These are phyloP conservation scores for Oryzias celebensis DNA, from an alignment of 2,113 vertebrate genomes.

Conservation along the genomic window DNA sequence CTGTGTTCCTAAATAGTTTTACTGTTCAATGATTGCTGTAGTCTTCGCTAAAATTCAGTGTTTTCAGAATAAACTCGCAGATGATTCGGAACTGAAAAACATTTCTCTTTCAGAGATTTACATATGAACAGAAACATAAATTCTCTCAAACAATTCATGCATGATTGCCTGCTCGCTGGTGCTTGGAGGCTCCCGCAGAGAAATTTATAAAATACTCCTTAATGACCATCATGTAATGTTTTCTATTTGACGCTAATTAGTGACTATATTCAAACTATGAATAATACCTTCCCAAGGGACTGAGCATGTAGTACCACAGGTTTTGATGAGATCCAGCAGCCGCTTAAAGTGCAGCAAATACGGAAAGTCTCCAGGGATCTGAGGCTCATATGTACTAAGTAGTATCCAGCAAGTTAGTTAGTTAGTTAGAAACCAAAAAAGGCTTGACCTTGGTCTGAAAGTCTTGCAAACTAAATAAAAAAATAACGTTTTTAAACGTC, in stretches of 20 bases:
- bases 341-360: background rate
- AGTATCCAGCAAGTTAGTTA: no score
- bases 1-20: no score
- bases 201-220: slow-evolving; percentile 1
- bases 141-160: slow-evolving; percentile 17
- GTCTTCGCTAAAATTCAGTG: no score
- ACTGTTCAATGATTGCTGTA: no score
- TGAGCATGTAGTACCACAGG: no score
- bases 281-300: background rate
- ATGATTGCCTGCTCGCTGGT: slow-evolving; percentile 25
- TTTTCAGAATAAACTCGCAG: no score
- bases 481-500: no score
- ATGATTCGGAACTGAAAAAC: background rate
- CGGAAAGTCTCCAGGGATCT: no score
- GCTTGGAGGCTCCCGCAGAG: slow-evolving; percentile 10
- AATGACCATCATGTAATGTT: slow-evolving; percentile 22
- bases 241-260: slow-evolving; percentile 33
- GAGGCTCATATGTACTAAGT: no score
- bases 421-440: no score
- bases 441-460: no score
- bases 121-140: slow-evolving; percentile 35
- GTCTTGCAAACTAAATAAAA: no score
- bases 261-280: slow-evolving; percentile 19
- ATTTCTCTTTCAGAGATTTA: slow-evolving; percentile 15
- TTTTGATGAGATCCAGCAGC: background rate